phyloP scores from a whole-genome alignment of 35 echinoderm and acorn worm genomes.

The Apostichopus japonicus region DNA sequence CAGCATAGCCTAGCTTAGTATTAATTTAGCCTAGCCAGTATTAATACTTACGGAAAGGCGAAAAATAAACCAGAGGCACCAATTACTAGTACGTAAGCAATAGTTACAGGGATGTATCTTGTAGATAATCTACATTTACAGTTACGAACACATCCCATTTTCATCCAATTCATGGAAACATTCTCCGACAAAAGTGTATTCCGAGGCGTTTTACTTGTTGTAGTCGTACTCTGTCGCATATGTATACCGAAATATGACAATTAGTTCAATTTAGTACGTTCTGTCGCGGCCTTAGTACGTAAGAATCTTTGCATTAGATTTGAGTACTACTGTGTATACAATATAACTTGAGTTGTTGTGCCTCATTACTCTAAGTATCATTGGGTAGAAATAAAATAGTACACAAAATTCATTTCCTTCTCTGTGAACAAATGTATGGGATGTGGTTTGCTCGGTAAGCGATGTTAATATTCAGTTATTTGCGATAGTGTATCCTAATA shows the following conservation, averaged over 20 bases:
- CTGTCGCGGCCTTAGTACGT: no score
- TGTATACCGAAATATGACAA: no score
- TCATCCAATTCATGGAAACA: not conserved
- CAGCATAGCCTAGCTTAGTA: no score
- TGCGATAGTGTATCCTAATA: no score
- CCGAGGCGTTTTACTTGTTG: not conserved
- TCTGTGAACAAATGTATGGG: not conserved
- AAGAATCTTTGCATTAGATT: no score
- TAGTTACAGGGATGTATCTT: slow-evolving; percentile 83
- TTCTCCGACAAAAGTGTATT: not conserved
- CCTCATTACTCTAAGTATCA: not conserved
- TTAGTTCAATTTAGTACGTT: no score
- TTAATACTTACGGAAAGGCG: slow-evolving; percentile 86
- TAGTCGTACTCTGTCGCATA: no score
- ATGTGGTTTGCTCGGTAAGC: not conserved
- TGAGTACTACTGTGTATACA: not conserved
- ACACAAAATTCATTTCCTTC: not conserved
- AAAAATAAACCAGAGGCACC: slow-evolving; percentile 77
- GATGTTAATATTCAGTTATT: not conserved
- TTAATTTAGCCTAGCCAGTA: not conserved
- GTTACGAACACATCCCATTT: slow-evolving; percentile 66
- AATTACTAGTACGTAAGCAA: slow-evolving; percentile 75
- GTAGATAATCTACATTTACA: slow-evolving; percentile 85
- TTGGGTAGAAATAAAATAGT: not conserved
- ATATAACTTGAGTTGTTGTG: not conserved